These are phyloP conservation scores for Cyanoliseus patagonus DNA, from an alignment of 2,113 vertebrate species.

Conservation along the genomic window DNA sequence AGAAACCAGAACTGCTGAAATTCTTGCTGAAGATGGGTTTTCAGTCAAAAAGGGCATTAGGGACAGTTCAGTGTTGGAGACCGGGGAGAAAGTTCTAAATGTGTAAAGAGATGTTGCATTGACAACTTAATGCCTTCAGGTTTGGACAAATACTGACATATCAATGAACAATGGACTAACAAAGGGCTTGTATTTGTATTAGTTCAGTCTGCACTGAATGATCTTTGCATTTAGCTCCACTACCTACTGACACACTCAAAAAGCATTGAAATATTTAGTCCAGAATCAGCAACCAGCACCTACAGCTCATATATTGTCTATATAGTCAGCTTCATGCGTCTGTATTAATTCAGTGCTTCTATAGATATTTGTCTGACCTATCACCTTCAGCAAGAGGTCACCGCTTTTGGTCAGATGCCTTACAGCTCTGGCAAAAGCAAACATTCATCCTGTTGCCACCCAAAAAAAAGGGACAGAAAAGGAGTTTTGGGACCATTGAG, in stretches of 20 bases:
- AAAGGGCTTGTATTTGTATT: background rate
- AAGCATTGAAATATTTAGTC: background rate
- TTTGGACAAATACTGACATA: background rate
- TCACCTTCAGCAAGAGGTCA: background rate
- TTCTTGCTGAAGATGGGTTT: background rate
- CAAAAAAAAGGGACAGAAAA: background rate
- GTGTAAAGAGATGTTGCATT: background rate
- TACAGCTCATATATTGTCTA: background rate
- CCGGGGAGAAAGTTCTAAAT: background rate
- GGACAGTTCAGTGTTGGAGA: background rate
- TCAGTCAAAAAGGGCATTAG: background rate
- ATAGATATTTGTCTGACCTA: background rate
- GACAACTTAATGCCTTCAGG: background rate
- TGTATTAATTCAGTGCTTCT: background rate
- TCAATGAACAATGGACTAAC: background rate
- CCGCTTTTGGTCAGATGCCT: accelerated
- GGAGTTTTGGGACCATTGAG: background rate
- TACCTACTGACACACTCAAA: background rate
- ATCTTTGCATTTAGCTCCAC: background rate
- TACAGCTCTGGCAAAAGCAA: background rate
- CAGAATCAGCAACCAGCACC: background rate
- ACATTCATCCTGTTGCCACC: background rate
- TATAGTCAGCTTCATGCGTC: background rate
- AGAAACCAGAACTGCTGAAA: background rate
- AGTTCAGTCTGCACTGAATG: background rate